Conservation (phyloP, 1,140 invertebrate species). For the Drosophila santomea region DNA sequence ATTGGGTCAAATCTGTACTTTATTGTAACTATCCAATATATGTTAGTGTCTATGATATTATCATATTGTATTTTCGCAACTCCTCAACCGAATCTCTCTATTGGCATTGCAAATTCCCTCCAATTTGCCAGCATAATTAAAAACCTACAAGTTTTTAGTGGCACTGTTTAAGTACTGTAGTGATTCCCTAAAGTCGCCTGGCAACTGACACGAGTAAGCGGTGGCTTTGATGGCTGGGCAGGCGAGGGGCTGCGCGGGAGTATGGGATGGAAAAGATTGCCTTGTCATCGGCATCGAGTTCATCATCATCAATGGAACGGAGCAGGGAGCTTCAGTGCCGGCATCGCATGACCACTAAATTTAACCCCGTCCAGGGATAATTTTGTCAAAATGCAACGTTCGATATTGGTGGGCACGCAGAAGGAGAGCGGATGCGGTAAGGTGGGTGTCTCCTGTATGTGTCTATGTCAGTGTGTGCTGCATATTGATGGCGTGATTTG, state of each 20-base stretch:
- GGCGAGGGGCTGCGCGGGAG: background rate
- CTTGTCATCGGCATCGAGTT: conserved; percentile 42
- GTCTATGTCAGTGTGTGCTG: conserved; percentile 42
- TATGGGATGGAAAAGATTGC: conserved; percentile 30
- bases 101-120: background rate
- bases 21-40: too few species aligned
- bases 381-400: conserved; percentile 79
- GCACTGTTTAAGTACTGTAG: conserved; percentile 47
- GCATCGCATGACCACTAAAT: conserved; percentile 61
- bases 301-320: conserved; percentile 32
- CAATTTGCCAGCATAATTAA: conserved; percentile 62
- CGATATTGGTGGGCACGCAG: conserved; percentile 34
- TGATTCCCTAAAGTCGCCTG: conserved; percentile 39
- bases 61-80: background rate
- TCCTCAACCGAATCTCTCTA: background rate
- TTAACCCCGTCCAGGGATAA: conserved; percentile 68
- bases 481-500: conserved; percentile 83
- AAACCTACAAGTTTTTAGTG: conserved; percentile 56
- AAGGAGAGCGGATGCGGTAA: conserved; percentile 8
- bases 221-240: conserved; percentile 13
- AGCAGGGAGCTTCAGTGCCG: conserved; percentile 2
- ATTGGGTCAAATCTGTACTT: too few species aligned
- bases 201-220: conserved; percentile 69
- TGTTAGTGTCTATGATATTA: too few species aligned
- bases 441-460: conserved; percentile 5